Conservation (phyloP, 2,888 invertebrate genomes). For the Ophioninae sp. region DNA sequence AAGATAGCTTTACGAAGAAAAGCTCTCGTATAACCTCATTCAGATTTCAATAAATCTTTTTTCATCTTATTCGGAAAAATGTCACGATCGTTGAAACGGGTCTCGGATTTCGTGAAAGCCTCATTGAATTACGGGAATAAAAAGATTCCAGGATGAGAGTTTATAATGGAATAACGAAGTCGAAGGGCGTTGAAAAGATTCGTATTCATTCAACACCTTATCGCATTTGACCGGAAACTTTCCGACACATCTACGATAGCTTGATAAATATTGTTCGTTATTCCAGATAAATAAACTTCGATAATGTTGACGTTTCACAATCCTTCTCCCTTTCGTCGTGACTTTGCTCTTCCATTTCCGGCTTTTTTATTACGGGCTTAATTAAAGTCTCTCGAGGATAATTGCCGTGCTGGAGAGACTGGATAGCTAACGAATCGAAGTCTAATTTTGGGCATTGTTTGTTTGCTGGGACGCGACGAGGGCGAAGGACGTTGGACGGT, state of each 20-base stretch:
- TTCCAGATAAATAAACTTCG: neutral
- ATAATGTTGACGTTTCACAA: conserved; percentile 11
- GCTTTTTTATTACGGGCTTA: conserved; percentile 33
- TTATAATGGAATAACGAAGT: conserved; percentile 2
- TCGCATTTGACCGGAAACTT: too few species aligned
- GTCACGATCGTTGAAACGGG: too few species aligned
- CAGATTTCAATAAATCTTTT: too few species aligned
- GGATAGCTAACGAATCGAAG: conserved; percentile 13
- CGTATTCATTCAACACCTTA: too few species aligned
- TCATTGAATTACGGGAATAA: neutral
- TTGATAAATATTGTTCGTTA: conserved; percentile 5
- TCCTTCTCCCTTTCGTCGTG: neutral
- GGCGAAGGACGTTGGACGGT: neutral
- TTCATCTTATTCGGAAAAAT: too few species aligned
- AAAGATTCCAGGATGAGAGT: neutral
- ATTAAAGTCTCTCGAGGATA: conserved; percentile 45
- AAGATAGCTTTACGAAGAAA: too few species aligned
- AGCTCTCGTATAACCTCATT: too few species aligned
- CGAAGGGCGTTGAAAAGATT: neutral
- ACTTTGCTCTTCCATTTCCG: neutral
- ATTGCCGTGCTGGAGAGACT: conserved; percentile 20
- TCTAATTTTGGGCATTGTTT: conserved; percentile 42
- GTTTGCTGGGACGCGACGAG: conserved; percentile 43
- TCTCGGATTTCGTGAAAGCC: too few species aligned
- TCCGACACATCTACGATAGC: neutral